Evolutionary conservation across 2,888 invertebrate genomes (phyloP).

Genomic region (Drosophila emarginata): DNA sequence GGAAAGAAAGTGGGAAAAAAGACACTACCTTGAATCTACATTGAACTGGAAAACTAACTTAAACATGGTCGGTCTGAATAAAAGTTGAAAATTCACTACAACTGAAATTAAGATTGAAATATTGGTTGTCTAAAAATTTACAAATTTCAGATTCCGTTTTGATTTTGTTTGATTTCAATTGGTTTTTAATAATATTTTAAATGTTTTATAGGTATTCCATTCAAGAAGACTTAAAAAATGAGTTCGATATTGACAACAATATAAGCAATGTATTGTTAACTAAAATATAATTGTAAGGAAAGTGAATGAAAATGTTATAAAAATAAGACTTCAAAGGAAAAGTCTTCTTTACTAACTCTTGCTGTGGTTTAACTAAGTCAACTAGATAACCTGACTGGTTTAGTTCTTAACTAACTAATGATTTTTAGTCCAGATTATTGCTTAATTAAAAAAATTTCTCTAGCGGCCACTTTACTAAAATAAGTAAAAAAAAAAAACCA

Average conservation of each 20-base stretch:
- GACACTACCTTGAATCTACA: not conserved
- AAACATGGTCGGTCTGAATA: not conserved
- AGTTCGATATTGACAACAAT: too few relatives aligned
- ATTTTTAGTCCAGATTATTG: not conserved
- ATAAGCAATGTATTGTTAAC: too few relatives aligned
- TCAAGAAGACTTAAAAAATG: too few relatives aligned
- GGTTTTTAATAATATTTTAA: too few relatives aligned
- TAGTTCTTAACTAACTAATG: not conserved
- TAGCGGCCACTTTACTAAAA: not conserved
- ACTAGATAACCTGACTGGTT: too few relatives aligned
- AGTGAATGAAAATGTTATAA: too few relatives aligned
- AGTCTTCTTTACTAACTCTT: too few relatives aligned
- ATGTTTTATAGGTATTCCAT: too few relatives aligned
- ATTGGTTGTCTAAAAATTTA: not conserved
- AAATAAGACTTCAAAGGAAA: too few relatives aligned
- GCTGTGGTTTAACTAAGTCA: too few relatives aligned
- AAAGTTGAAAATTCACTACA: not conserved
- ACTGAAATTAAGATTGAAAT: not conserved
- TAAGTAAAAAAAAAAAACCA: not conserved
- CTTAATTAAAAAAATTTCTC: not conserved
- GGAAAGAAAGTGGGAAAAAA: not conserved
- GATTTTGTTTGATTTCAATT: not conserved
- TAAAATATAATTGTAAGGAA: too few relatives aligned
- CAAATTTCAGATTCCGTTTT: not conserved
- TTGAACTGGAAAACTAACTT: conserved; percentile 3